These are phyloP conservation scores for Dasysyrphus albostriatus DNA, from an alignment of 2,888 invertebrate species.

Conservation along the genomic window DNA sequence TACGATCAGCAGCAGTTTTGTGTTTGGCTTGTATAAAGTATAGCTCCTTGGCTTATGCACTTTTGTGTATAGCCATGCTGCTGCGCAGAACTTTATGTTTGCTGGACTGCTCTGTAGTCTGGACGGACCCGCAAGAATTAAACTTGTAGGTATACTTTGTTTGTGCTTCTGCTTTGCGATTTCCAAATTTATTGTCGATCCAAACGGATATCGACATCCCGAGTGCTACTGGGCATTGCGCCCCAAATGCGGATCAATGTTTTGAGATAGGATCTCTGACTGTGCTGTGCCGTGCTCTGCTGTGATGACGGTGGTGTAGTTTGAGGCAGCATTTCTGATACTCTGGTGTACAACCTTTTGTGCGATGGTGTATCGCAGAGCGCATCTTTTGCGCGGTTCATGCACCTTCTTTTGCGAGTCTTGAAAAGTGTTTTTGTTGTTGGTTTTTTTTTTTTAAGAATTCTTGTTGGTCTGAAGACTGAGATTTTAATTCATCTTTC, in stretches of 20 bases:
- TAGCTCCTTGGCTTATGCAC: constrained; percentile 66
- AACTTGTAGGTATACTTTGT: constrained; percentile 69
- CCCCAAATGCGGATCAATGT: constrained; percentile 70
- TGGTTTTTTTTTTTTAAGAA: constrained; percentile 15
- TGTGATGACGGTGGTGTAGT: not conserved
- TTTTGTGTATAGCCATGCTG: constrained; percentile 4
- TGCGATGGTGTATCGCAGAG: constrained; percentile 58
- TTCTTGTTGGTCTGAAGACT: constrained; percentile 50
- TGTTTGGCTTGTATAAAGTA: constrained; percentile 44
- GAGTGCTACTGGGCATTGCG: constrained; percentile 79
- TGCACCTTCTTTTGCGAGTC: constrained; percentile 59
- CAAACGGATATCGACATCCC: constrained; percentile 79
- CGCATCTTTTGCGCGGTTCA: constrained; percentile 69
- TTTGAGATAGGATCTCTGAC: constrained; percentile 61
- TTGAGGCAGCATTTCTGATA: constrained; percentile 20
- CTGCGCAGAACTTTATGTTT: constrained; percentile 26
- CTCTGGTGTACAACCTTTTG: constrained; percentile 31
- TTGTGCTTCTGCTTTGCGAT: constrained; percentile 76
- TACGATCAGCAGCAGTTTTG: constrained; percentile 68
- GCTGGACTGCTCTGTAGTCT: constrained; percentile 4
- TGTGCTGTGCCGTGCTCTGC: not conserved
- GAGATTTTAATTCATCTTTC: constrained; percentile 2
- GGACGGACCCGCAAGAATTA: constrained; percentile 22
- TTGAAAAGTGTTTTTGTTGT: constrained; percentile 19
- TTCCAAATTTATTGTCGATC: constrained; percentile 79